Percentiles rank a stretch among this genome's conserved stretches.
phyloP scores from a whole-genome alignment of 1,140 invertebrate species.

The Trachelipus rathkii region DNA sequence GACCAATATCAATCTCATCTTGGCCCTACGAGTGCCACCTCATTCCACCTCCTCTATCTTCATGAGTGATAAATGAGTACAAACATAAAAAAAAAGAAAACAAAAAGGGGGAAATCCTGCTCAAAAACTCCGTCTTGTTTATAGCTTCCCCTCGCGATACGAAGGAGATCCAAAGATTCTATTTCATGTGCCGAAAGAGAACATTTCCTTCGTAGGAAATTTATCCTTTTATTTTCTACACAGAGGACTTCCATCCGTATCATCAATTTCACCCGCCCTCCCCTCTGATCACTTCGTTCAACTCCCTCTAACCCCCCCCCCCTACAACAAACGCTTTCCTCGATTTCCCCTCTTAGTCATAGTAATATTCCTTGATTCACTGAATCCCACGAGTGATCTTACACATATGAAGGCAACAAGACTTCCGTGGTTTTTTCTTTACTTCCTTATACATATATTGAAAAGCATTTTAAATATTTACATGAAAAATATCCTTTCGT shows the following conservation, averaged over 20 bases:
- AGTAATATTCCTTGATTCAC: conserved; percentile 1
- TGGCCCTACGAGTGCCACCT: conserved; percentile 3
- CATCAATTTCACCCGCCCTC: conserved; percentile 3
- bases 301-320: background rate
- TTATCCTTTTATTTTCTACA: conserved; percentile 4
- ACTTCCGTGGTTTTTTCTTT: too few species aligned
- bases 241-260: background rate
- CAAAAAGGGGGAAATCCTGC: background rate
- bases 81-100: background rate
- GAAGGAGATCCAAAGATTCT: background rate
- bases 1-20: background rate
- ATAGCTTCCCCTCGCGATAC: background rate
- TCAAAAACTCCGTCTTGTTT: background rate
- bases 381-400: background rate
- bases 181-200: conserved; percentile 2
- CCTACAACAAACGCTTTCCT: background rate
- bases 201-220: background rate
- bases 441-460: too few species aligned
- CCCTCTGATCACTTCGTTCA: background rate
- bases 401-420: too few species aligned
- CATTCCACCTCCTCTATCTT: conserved; percentile 3
- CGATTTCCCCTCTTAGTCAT: background rate
- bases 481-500: too few species aligned
- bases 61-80: background rate
- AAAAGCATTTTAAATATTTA: too few species aligned